phyloP scores from a whole-genome alignment of 2,888 invertebrate genomes.

The Spisula subtruncata region DNA sequence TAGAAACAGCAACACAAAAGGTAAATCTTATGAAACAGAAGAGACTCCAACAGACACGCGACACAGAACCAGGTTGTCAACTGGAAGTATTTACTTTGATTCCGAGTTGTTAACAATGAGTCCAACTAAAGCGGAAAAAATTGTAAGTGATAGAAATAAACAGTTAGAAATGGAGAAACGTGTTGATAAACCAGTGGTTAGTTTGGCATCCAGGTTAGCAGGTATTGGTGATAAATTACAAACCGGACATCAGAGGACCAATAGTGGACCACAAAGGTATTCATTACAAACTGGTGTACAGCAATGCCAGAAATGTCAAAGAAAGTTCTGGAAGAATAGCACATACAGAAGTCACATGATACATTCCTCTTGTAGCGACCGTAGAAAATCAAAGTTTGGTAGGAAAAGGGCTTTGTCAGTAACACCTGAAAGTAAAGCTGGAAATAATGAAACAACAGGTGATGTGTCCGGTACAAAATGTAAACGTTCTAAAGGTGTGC shows the following conservation, averaged over 20 bases:
- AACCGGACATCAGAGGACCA: neutral
- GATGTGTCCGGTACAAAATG: neutral
- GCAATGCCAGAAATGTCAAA: slow-evolving; percentile 69
- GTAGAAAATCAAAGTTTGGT: slow-evolving; percentile 12
- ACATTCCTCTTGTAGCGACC: slow-evolving; percentile 25
- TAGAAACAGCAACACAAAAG: neutral
- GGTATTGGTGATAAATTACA: neutral
- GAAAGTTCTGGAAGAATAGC: slow-evolving; percentile 72
- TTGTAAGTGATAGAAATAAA: slow-evolving; percentile 18
- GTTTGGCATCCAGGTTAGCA: slow-evolving; percentile 24
- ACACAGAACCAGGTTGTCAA: slow-evolving; percentile 65
- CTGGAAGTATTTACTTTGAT: slow-evolving; percentile 67
- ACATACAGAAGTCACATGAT: slow-evolving; percentile 65
- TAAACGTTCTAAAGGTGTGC: neutral
- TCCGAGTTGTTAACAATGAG: slow-evolving; percentile 60
- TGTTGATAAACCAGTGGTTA: slow-evolving; percentile 14
- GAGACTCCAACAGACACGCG: neutral
- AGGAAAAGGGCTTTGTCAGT: slow-evolving; percentile 27
- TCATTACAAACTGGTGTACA: slow-evolving; percentile 62
- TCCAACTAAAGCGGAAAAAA: slow-evolving; percentile 54
- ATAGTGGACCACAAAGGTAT: slow-evolving; percentile 34
- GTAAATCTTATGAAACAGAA: neutral
- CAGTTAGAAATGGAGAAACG: neutral
- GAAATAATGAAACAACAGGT: neutral
- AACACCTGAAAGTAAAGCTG: neutral